A percentile compares a stretch with the other conserved stretches of the same genome.
phyloP scores from a whole-genome alignment of 2,888 invertebrate genomes.

The Sminthurinus aureus region DNA sequence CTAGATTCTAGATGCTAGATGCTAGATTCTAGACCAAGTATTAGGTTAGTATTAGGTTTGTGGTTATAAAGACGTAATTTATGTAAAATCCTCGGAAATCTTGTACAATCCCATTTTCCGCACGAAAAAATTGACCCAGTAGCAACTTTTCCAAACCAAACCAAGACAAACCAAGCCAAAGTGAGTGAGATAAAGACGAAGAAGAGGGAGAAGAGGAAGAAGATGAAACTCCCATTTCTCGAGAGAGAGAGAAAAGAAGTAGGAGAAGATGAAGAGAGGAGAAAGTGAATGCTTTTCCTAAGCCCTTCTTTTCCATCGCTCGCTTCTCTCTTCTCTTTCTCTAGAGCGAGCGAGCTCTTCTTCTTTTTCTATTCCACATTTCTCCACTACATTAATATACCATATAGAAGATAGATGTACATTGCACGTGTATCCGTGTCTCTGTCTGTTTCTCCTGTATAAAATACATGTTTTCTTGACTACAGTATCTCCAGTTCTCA shows the following conservation, averaged over 20 bases:
- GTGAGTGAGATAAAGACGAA: conserved; percentile 4
- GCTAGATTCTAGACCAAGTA: no score
- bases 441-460: not conserved
- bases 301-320: conserved; percentile 20
- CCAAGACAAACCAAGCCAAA: no score
- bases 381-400: not conserved
- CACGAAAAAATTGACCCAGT: conserved; percentile 41
- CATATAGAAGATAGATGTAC: no score
- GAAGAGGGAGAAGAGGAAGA: conserved; percentile 13
- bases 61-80: conserved; percentile 34
- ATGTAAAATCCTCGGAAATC: conserved; percentile 42
- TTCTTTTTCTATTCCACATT: no score
- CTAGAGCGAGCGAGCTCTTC: not conserved
- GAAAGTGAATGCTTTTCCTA: conserved; percentile 14
- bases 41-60: not conserved
- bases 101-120: conserved; percentile 42
- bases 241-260: conserved; percentile 6
- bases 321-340: not conserved
- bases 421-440: no score
- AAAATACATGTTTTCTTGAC: not conserved
- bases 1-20: no score
- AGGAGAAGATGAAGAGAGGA: not conserved
- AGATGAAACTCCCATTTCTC: conserved; percentile 36
- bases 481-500: no score
- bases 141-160: conserved; percentile 14